Base-by-base conservation (phyloP, 2,888 invertebrate species). In the Gonocerus acuteangulatus region DNA sequence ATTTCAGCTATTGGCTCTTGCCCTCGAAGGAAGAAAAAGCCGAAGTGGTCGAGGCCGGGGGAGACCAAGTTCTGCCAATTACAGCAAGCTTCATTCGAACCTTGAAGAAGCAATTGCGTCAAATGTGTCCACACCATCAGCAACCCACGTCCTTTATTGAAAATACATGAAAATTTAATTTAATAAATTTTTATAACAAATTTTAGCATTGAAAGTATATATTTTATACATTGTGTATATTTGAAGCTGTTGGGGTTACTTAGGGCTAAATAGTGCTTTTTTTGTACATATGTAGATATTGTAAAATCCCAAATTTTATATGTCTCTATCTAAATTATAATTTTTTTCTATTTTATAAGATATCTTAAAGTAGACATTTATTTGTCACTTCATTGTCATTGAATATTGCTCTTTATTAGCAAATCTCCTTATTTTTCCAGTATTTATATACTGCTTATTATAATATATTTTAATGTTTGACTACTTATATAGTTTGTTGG, bases 81-180 rank as follows among this genome's bases (percentile, higher is more conserved):
- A 84, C 70, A 78, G 81, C 60, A 84, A 84, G 70, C 74, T 85
- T 60, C 83, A 84, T 70, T 80, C 80, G 66, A 84, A 81, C 69
- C 74, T 84, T 62, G 84, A 84, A 72, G 84, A 84, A 73, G 83
- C 83, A 34, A 80, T 84, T 44, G 81, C 80, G 2, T 83, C 83
- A 1, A 79, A 75, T 66, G 77, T 79, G 67, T 78, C 78, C 65
- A 74, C 78, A 36, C 77, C 77, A 36, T 65, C 68, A 0, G 62
- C 68, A 16, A 68, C 68, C 23, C 66, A 68, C 57, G 66, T 69
- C 7, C 61, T 69, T 2, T 69, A 69, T 48, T 69, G 60, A 67
- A 51, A 44, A 54, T 48, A 27, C 16, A 48, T 42, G 16, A 9
- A 3, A 42, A 23, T 27, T 32, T 18, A 16, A 16, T 49, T 23